Base-by-base conservation (phyloP, 2,888 invertebrate genomes). In the Nineta flava region DNA sequence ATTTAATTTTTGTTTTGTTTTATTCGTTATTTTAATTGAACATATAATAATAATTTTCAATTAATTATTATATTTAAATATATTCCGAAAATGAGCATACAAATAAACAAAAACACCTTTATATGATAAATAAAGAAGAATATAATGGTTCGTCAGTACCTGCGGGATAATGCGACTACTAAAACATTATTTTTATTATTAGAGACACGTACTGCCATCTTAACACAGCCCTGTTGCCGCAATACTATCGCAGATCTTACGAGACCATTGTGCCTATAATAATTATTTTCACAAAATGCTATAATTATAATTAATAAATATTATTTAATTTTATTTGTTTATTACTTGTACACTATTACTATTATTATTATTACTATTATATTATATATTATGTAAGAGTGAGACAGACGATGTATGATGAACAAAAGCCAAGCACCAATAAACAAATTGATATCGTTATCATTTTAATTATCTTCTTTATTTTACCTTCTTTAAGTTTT, bases 381-480 rank as follows among this genome's bases (percentile, higher is more conserved):
- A 55, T 54, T 53, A 53, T 54, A 55, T 56, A 56, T 55, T 56
- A 55, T 53, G 51, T 58, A 55, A 53, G 53, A 55, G 57, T 58
- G 58, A 55, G 56, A 56, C 57, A 63, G 61, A 62, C 65, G 64
- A 67, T 69, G 55, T 55, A 57, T 69, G 69, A 26, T 26, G 26
- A 26, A 26, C 26, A 26, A 26, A 26, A 26, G 26, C 26, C 65
- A 67, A 65, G 65, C 65, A 65, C 64, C 62, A 65, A 65, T 74
- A 77, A 69, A 77, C 74, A 76, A 75, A 74, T 74, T 76, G 75
- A 74, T 73, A 73, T 73, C 72, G 73, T 74, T 77, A 75, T 76
- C 48, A 41, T 31, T 45, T 13, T 15, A 42, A 17, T 19, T 17
- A 16, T 42, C 17, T 42, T 42, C 9, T 35, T 35, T 13, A n/a